Percentiles rank a stretch among this genome's conserved stretches.
Evolutionary conservation across 2,113 vertebrate species (phyloP).

Genomic region (Pseudonaja textilis): DNA sequence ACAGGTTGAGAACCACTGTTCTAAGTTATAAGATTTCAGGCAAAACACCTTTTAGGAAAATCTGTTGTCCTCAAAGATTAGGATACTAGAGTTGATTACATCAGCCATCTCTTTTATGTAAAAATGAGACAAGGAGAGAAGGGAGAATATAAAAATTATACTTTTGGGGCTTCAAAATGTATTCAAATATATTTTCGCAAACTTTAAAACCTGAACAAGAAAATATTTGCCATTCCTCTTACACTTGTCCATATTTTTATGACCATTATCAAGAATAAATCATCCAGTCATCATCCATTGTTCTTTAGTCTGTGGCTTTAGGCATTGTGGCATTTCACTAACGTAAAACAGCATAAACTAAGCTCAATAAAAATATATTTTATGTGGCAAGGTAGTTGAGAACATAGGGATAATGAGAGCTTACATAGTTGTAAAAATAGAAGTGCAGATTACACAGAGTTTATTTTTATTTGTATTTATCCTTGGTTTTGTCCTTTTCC

Average conservation of each 20-base stretch:
- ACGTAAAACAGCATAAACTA: background rate
- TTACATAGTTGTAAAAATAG: background rate
- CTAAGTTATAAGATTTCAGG: background rate
- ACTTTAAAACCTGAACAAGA: background rate
- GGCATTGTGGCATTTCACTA: background rate
- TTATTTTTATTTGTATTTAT: background rate
- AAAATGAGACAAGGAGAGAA: background rate
- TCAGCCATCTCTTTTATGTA: background rate
- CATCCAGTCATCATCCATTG: background rate
- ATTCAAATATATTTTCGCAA: background rate
- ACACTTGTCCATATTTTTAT: background rate
- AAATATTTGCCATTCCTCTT: background rate
- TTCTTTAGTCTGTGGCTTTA: background rate
- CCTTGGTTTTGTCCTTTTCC: background rate
- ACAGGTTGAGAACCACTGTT: background rate
- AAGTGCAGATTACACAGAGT: background rate
- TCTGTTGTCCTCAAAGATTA: background rate
- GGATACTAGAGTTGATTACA: background rate
- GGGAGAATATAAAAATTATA: background rate
- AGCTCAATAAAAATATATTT: background rate
- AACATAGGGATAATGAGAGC: background rate
- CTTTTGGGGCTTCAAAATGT: accelerated
- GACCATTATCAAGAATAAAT: background rate
- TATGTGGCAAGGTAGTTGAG: background rate
- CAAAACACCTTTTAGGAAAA: background rate